These are phyloP conservation scores for Typhlomys cinereus DNA, from an alignment of 2,113 vertebrate genomes.

Conservation along the genomic window DNA sequence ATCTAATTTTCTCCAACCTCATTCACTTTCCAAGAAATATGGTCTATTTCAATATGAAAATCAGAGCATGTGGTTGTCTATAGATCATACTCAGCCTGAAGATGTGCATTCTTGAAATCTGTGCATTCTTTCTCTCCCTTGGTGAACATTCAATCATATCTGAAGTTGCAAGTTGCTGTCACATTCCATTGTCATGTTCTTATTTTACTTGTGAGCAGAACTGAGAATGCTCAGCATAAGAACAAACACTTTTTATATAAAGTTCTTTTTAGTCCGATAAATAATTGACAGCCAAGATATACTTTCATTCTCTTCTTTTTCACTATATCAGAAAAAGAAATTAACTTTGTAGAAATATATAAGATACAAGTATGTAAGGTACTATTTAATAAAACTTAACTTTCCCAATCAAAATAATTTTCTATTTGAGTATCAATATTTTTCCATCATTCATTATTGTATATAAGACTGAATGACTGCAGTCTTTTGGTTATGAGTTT, in stretches of 20 bases:
- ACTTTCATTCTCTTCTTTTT: slow-evolving; percentile 21
- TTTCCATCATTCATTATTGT: slow-evolving; percentile 56
- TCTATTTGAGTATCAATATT: slow-evolving; percentile 48
- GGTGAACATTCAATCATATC: slow-evolving; percentile 6
- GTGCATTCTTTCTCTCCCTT: background rate
- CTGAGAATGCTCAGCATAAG: background rate
- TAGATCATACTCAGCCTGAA: background rate
- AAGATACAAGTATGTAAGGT: slow-evolving; percentile 1
- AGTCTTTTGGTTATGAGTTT: slow-evolving; percentile 57
- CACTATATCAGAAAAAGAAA: slow-evolving; percentile 37
- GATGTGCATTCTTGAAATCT: slow-evolving; percentile 23
- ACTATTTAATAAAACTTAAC: slow-evolving; percentile 56
- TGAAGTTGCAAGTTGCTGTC: background rate
- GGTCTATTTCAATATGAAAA: slow-evolving; percentile 1
- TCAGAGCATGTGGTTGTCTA: background rate
- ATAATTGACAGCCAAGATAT: slow-evolving; percentile 4
- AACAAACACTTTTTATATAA: slow-evolving; percentile 31
- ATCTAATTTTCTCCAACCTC: background rate
- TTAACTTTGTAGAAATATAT: slow-evolving; percentile 46
- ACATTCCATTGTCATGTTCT: background rate
- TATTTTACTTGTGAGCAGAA: slow-evolving; percentile 47
- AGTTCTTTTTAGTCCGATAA: slow-evolving; percentile 22
- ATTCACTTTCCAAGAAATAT: background rate
- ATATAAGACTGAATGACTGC: slow-evolving; percentile 53
- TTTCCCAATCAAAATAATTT: slow-evolving; percentile 68